Base-by-base conservation (phyloP, 2,797 vertebrate genomes). In the Microctenopoma lineatum region DNA sequence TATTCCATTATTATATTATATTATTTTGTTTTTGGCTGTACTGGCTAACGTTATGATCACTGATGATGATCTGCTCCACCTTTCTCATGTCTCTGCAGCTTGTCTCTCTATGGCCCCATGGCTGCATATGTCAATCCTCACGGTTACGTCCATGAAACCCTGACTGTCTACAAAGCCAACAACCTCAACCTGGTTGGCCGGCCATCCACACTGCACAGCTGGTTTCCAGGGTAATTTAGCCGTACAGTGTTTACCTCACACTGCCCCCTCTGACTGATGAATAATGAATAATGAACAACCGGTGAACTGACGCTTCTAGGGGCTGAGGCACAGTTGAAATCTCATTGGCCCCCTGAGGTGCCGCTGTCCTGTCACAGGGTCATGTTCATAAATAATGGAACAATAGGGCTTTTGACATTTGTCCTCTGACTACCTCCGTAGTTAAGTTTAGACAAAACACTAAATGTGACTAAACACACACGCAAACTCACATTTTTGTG, bases 101-200 rank as follows among this genome's bases (percentile, higher is more conserved):
- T 99, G 54, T 99, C 98, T 54, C 66, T 99, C 16, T 98, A 96
- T 8, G 98, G 98, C 13, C 98, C 98, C 18, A 99, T 99, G 98
- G 98, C 98, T 53, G 98, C 97, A 0, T 99, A 99, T 0, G 98
- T 99, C 81, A 99, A 99, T 81, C 97, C 97, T 52, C 98, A 98
- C 0, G 98, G 98, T 0, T 99, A 97, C 29, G 96, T 99, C 85
- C 98, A 99, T 0, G 98, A 99, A 87, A 98, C 98, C 0, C 94
- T 99, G 56, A 99, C 98, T 0, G 97, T 99, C 25, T 98, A 97
- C 81, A 99, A 97, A 92, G 94, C 98, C 54, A 94, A 79, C 92
- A 98, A 98, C 88, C 86, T 99, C 84, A 97, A 94, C 73, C 93
- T 99, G 87, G 92, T 86, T 11, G 96, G 98, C 18, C 88, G 96